Base-by-base conservation (phyloP, 2,888 invertebrate species). In the Conus canariensis region DNA sequence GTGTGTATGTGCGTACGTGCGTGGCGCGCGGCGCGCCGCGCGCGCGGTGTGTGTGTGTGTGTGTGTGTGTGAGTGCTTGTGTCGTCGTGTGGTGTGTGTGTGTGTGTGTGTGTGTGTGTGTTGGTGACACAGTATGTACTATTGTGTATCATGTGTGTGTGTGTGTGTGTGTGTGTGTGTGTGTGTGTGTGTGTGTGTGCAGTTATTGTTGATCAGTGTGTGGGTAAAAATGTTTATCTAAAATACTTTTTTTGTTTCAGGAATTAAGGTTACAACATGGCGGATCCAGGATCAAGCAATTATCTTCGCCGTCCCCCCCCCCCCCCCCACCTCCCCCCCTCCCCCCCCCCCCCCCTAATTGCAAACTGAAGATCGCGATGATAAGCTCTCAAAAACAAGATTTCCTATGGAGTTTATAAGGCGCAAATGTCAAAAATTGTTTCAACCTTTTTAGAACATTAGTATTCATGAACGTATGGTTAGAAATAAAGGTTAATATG, bases 401-500 rank as follows among this genome's bases (percentile, higher is more conserved):
- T 82, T 87, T 90, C 45, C 86, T 2, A 56, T 83, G 30, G 86
- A 90, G 64, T 90, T 10, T 45, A 90, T 90, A n/a, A 16, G 64
- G 12, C 70, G 87, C 12, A 90, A 87, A 90, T 90, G 90, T 82
- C 77, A 25, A 10, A 64, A n/a, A 59, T 45, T 85, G 19, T 88
- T 82, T 85, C 90, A 90, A 74, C 88, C 88, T 16, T n/a, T 30
- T 22, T 58, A 85, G 59, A 67, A 88, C 82, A 10, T 90, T 14
- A 67, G 87, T n/a, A 87, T 88, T n/a, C 70, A n/a, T n/a, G n/a
- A n/a, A n/a, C n/a, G n/a, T n/a, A n/a, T n/a, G n/a, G n/a, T n/a
- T n/a, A n/a, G n/a, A n/a, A n/a, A n/a, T n/a, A n/a, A n/a, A n/a
- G n/a, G n/a, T n/a, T n/a, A n/a, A n/a, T n/a, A n/a, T n/a, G n/a